Conservation (phyloP, 2,113 vertebrate species). For the Aleadryas rufinucha region DNA sequence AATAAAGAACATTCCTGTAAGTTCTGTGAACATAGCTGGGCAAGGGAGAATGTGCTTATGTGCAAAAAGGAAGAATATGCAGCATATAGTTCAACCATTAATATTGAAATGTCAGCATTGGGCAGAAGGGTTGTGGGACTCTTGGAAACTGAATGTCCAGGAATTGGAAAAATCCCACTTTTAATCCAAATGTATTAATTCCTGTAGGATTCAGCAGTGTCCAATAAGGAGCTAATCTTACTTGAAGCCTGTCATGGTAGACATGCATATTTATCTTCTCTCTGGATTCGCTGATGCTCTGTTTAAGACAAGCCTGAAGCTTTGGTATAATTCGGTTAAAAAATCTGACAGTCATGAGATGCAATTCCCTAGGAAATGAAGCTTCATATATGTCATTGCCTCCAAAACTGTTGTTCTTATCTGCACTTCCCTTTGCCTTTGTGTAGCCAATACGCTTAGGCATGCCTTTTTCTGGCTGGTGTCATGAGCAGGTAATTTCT, state of each 20-base stretch:
- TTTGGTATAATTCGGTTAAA: slow-evolving; percentile 9
- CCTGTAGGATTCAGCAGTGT: not conserved
- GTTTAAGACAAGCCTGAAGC: not conserved
- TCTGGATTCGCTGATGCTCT: not conserved
- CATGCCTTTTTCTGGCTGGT: not conserved
- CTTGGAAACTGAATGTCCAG: not conserved
- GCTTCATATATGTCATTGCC: not conserved
- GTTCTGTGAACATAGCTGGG: not conserved
- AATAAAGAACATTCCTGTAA: not conserved
- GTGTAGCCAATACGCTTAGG: not conserved
- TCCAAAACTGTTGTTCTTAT: not conserved
- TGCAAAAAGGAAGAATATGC: not conserved
- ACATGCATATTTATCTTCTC: not conserved
- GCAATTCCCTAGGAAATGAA: not conserved
- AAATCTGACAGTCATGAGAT: not conserved
- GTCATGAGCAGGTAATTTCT: slow-evolving; percentile 17
- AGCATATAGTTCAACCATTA: not conserved
- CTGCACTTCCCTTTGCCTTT: not conserved
- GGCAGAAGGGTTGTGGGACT: not conserved
- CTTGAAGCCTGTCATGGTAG: not conserved
- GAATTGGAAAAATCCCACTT: not conserved
- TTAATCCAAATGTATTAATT: not conserved
- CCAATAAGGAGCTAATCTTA: not conserved
- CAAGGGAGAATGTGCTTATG: not conserved
- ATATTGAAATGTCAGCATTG: not conserved